These are phyloP conservation scores for Scelioninae gen. 1 DNA, from an alignment of 2,888 invertebrate species.

Conservation along the genomic window DNA sequence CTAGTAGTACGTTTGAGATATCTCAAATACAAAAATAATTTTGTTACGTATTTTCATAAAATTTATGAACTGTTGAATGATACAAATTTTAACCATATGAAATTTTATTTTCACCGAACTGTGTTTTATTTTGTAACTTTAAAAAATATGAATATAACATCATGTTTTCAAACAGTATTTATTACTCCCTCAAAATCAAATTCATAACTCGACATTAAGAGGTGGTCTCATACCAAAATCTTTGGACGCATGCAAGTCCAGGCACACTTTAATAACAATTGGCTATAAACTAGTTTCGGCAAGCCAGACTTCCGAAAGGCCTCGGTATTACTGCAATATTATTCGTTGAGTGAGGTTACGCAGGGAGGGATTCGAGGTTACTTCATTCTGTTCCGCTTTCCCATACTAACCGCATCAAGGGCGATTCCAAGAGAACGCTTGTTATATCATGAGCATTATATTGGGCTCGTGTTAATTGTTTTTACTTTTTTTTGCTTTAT, in stretches of 20 bases:
- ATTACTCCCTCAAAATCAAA: too few relatives aligned
- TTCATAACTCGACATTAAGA: conserved; percentile 31
- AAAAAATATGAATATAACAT: too few relatives aligned
- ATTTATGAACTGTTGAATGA: too few relatives aligned
- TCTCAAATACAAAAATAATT: too few relatives aligned
- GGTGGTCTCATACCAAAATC: conserved; percentile 42
- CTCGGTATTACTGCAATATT: conserved; percentile 80
- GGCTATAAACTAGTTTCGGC: conserved; percentile 80
- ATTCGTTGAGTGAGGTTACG: conserved; percentile 74
- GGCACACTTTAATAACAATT: conserved; percentile 79
- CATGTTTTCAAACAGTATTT: too few relatives aligned
- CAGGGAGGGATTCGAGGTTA: conserved; percentile 69
- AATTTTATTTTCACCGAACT: too few relatives aligned
- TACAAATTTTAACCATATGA: too few relatives aligned
- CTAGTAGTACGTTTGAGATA: too few relatives aligned
- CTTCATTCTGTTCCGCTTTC: conserved; percentile 73
- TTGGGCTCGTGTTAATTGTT: conserved; percentile 79
- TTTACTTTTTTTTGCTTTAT: conserved; percentile 68
- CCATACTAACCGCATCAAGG: conserved; percentile 76
- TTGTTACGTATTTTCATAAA: too few relatives aligned
- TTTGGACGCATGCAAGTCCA: conserved; percentile 42
- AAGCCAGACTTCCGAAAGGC: conserved; percentile 67
- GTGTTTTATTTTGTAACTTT: too few relatives aligned
- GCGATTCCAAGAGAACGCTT: conserved; percentile 76
- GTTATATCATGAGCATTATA: conserved; percentile 78